These are phyloP conservation scores for Tauraco erythrolophus DNA, from an alignment of 2,113 vertebrate genomes.

Conservation along the genomic window DNA sequence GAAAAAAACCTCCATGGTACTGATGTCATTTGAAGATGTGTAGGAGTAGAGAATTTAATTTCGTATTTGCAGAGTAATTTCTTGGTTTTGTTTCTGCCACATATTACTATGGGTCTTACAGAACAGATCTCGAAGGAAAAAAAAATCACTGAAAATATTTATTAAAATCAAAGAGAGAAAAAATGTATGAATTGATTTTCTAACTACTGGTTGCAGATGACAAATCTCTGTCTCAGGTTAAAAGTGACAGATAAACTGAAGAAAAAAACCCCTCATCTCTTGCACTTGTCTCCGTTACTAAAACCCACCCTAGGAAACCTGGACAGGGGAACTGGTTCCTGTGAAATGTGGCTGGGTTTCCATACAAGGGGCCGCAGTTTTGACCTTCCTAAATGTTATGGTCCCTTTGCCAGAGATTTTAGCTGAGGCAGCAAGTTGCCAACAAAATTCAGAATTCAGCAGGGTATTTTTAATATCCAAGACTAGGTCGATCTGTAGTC, in stretches of 20 bases:
- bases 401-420: background rate
- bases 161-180: background rate
- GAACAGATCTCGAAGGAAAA: background rate
- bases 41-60: background rate
- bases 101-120: background rate
- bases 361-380: background rate
- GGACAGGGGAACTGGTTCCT: background rate
- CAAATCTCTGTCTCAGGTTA: background rate
- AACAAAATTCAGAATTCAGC: background rate
- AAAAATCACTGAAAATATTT: background rate
- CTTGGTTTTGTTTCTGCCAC: background rate
- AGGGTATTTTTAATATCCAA: background rate
- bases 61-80: background rate
- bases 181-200: background rate
- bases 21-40: background rate
- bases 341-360: background rate
- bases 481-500: background rate
- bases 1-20: accelerated
- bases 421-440: background rate
- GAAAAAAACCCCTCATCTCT: background rate
- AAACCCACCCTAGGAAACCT: background rate
- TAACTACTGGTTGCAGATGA: background rate
- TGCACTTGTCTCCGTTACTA: background rate
- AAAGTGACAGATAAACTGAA: background rate
- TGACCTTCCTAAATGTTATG: background rate